phyloP scores from a whole-genome alignment of 1,140 invertebrate species.

The Steinernema khuongi region DNA sequence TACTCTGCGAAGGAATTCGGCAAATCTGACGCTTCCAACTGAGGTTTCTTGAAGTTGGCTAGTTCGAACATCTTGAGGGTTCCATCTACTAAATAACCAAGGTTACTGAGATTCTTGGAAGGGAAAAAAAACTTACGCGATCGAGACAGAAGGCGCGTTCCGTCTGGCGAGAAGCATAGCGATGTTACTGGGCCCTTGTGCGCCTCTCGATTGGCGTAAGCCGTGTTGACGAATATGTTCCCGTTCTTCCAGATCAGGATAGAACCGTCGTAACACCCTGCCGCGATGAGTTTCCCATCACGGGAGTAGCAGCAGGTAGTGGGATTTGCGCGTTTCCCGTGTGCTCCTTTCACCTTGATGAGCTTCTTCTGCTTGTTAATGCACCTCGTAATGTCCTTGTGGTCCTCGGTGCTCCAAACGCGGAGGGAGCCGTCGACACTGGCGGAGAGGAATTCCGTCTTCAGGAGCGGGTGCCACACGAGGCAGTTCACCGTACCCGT shows the following conservation, averaged over 20 bases:
- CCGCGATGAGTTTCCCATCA: constrained; percentile 81
- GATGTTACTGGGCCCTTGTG: constrained; percentile 80
- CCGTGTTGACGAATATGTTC: constrained; percentile 67
- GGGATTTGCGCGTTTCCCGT: constrained; percentile 80
- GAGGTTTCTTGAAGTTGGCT: constrained; percentile 72
- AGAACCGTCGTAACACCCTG: constrained; percentile 87
- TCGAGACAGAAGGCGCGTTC: constrained; percentile 72
- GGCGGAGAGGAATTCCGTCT: constrained; percentile 88
- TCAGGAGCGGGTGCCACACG: constrained; percentile 83
- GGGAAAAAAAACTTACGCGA: constrained; percentile 64
- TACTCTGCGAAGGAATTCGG: constrained; percentile 75
- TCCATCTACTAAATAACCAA: constrained; percentile 69
- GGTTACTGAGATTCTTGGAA: not conserved
- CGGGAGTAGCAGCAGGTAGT: constrained; percentile 76
- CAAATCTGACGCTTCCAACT: constrained; percentile 69
- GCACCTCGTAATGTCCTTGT: constrained; percentile 63
- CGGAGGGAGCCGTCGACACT: constrained; percentile 81
- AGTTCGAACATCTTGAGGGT: constrained; percentile 93
- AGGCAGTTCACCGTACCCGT: constrained; percentile 82
- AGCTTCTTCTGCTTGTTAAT: constrained; percentile 71
- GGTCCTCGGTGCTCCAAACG: constrained; percentile 75
- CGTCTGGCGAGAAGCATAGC: constrained; percentile 80
- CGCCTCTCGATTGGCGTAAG: constrained; percentile 71
- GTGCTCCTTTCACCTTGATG: constrained; percentile 80
- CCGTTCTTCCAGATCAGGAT: constrained; percentile 96